Evolutionary conservation across 1,140 invertebrate species (phyloP).

Genomic region (Eubasilissa regina): DNA sequence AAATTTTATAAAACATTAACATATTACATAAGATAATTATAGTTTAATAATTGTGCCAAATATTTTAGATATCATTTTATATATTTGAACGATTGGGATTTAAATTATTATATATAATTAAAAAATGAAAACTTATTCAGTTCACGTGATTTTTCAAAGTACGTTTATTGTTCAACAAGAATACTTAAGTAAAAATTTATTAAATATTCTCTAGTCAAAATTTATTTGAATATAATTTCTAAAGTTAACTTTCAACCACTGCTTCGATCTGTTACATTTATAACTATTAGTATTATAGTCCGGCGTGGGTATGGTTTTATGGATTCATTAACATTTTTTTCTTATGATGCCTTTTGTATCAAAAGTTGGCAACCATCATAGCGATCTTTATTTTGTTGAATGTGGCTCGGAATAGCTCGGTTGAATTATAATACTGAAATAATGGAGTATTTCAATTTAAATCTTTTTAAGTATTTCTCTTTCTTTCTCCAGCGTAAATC

Average conservation of each 20-base stretch:
- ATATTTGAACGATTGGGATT: not conserved
- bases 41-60: conserved; percentile 27
- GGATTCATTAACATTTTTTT: too few species aligned
- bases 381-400: too few species aligned
- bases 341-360: too few species aligned
- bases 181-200: conserved; percentile 3
- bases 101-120: not conserved
- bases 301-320: too few species aligned
- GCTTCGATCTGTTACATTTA: too few species aligned
- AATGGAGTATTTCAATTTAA: too few species aligned
- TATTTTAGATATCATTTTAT: conserved; percentile 22
- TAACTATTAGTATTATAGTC: too few species aligned
- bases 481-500: too few species aligned
- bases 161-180: not conserved
- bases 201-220: conserved; percentile 41
- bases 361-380: too few species aligned
- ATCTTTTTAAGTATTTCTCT: too few species aligned
- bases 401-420: too few species aligned
- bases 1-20: conserved; percentile 1
- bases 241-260: not conserved
- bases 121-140: not conserved
- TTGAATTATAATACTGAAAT: too few species aligned
- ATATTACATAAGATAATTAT: not conserved
- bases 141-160: not conserved
- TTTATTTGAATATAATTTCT: conserved; percentile 40